These are phyloP conservation scores for Parotocinclus haroldoi DNA, from an alignment of 2,797 vertebrate genomes.

Conservation along the genomic window DNA sequence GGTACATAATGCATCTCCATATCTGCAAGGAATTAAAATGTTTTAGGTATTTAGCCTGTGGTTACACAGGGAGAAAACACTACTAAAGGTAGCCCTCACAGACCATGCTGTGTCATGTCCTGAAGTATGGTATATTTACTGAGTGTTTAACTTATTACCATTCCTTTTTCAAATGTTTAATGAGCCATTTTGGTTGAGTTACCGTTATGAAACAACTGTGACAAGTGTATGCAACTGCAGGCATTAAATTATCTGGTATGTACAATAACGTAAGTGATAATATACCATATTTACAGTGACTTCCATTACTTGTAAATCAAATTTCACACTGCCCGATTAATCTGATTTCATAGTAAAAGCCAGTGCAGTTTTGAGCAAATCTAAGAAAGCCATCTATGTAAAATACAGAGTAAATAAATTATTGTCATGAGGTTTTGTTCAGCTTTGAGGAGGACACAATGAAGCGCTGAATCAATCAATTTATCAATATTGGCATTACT, in stretches of 20 bases:
- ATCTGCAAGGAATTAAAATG: conserved; percentile 27
- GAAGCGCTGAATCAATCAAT: too few species aligned
- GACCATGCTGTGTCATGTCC: too few species aligned
- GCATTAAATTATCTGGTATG: not conserved
- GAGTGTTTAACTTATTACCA: not conserved
- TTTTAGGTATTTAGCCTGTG: conserved; percentile 10
- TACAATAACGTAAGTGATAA: conserved; percentile 13
- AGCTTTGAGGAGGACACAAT: too few species aligned
- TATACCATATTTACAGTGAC: not conserved
- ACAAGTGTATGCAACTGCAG: not conserved
- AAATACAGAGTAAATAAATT: too few species aligned
- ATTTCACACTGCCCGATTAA: conserved; percentile 45
- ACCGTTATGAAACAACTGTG: not conserved
- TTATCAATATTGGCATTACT: too few species aligned
- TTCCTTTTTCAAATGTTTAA: not conserved
- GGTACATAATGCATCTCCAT: conserved; percentile 55
- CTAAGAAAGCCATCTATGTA: too few species aligned
- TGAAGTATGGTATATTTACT: too few species aligned
- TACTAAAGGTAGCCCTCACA: too few species aligned
- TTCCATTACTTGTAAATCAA: conserved; percentile 2
- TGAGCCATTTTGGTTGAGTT: not conserved
- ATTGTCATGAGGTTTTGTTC: too few species aligned
- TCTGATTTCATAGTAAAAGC: conserved; percentile 41
- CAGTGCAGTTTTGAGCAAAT: not conserved
- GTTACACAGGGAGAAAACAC: not conserved